These are phyloP conservation scores for Meriones psammophilus DNA, from an alignment of 2,797 vertebrate genomes.

Conservation along the genomic window DNA sequence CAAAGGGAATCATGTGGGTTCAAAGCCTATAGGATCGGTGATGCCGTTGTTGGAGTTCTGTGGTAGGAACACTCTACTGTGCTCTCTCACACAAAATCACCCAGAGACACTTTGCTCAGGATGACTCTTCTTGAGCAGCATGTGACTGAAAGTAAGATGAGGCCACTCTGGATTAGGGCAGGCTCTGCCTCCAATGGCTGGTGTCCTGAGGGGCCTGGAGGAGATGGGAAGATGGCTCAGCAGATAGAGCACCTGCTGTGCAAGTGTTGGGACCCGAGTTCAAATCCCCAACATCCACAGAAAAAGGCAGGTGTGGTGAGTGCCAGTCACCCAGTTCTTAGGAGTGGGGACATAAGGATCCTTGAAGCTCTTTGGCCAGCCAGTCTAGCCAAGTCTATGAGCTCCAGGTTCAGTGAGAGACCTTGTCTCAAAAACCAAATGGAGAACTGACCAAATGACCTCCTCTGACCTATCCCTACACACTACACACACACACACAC, in stretches of 20 bases:
- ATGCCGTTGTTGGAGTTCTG: not conserved
- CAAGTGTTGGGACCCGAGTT: not conserved
- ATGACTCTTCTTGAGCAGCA: not conserved
- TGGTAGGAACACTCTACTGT: too few relatives aligned
- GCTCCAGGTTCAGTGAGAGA: not conserved
- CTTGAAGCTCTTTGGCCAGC: not conserved
- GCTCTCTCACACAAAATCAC: not conserved
- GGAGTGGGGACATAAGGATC: not conserved
- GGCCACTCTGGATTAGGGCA: not conserved
- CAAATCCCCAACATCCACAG: not conserved
- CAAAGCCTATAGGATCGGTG: not conserved
- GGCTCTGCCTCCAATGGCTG: too few relatives aligned
- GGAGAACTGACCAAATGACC: not conserved
- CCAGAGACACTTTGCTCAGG: not conserved
- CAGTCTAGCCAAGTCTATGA: not conserved
- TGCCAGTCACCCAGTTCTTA: not conserved
- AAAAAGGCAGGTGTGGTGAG: not conserved
- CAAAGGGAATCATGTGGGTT: not conserved
- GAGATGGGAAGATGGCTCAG: not conserved
- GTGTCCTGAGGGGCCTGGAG: not conserved
- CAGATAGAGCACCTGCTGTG: not conserved
- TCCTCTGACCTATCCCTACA: not conserved
- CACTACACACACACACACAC: not conserved
- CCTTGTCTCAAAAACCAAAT: not conserved
- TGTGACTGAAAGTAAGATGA: not conserved